Conservation (phyloP, 2,113 vertebrate species). For the Parotia lawesii region DNA sequence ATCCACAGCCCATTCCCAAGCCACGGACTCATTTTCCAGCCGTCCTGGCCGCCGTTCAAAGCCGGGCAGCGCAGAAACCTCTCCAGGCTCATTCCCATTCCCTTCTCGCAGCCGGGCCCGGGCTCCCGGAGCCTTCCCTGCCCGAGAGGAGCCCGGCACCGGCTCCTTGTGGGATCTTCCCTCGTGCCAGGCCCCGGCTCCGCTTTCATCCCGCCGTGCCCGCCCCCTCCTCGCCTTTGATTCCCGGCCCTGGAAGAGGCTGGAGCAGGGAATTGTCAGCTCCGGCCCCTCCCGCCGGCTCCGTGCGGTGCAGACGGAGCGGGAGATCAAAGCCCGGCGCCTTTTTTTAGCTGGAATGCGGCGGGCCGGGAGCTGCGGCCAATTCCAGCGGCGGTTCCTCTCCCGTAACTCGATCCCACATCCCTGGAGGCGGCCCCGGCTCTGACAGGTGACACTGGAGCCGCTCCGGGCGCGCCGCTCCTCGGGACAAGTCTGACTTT, state of each 20-base stretch:
- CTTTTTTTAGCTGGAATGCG: slow-evolving; percentile 31
- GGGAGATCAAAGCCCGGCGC: slow-evolving; percentile 41
- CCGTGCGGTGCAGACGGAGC: slow-evolving; percentile 42
- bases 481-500: slow-evolving; percentile 44
- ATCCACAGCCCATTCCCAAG: neutral
- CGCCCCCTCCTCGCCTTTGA: slow-evolving; percentile 39
- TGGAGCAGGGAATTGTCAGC: neutral
- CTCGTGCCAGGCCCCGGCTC: slow-evolving; percentile 28
- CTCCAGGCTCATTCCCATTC: slow-evolving; percentile 24
- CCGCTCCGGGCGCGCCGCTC: neutral
- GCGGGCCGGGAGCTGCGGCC: slow-evolving; percentile 24
- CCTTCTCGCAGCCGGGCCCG: neutral
- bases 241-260: neutral
- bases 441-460: slow-evolving; percentile 31
- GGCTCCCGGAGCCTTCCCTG: neutral
- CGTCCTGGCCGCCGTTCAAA: neutral
- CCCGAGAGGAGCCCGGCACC: neutral
- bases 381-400: neutral
- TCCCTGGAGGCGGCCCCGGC: neutral
- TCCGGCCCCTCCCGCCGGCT: slow-evolving; percentile 31
- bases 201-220: slow-evolving; percentile 25
- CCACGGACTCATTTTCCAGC: neutral
- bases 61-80: neutral
- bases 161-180: slow-evolving; percentile 24
- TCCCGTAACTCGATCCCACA: neutral